phyloP scores from a whole-genome alignment of 2,113 vertebrate genomes.

The Tichodroma muraria region DNA sequence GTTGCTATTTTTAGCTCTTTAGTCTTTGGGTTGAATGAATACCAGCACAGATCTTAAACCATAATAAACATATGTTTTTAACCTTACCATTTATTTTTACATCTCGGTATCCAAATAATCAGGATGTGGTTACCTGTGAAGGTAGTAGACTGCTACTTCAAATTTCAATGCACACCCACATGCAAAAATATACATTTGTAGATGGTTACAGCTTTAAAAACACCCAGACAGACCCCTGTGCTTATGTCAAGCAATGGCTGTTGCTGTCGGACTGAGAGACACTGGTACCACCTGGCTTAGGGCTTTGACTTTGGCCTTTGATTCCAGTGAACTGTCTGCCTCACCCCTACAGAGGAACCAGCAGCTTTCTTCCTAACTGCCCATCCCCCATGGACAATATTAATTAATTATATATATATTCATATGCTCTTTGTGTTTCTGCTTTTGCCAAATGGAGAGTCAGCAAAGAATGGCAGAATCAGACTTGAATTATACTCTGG shows the following conservation, averaged over 20 bases:
- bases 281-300: not conserved
- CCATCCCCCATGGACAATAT: not conserved
- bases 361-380: not conserved
- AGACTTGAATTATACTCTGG: not conserved
- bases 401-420: not conserved
- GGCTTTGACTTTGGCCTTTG: not conserved
- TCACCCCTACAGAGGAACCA: not conserved
- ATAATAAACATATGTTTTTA: constrained; percentile 69
- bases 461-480: not conserved
- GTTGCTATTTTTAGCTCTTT: constrained; percentile 69
- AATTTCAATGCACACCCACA: constrained; percentile 54
- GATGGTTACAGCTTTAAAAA: not conserved
- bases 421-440: not conserved
- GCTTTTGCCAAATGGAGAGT: not conserved
- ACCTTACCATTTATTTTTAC: constrained; percentile 73
- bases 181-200: constrained; percentile 65
- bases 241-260: not conserved
- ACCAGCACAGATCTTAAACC: constrained; percentile 54
- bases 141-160: constrained; percentile 52
- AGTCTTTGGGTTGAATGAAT: constrained; percentile 65
- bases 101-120: constrained; percentile 66
- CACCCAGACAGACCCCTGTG: not conserved
- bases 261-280: not conserved
- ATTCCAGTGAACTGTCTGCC: not conserved
- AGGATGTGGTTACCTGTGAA: constrained; percentile 76